These are phyloP conservation scores for Rhabdornis inornatus DNA, from an alignment of 2,113 vertebrate genomes.

Conservation along the genomic window DNA sequence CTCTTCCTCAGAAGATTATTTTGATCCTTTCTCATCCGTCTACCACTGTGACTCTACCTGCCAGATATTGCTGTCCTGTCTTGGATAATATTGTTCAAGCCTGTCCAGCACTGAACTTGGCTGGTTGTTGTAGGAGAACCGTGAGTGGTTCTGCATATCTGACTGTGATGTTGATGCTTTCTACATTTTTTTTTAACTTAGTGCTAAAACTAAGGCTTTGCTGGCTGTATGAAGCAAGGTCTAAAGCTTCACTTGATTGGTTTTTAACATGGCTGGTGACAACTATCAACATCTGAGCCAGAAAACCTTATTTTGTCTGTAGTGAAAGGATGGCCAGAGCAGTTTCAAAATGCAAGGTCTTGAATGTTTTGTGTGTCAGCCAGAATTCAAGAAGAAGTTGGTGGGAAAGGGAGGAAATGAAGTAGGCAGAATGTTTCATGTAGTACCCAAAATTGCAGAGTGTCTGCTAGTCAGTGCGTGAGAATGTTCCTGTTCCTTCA, in stretches of 20 bases:
- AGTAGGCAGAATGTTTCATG: background rate
- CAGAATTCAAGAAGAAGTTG: background rate
- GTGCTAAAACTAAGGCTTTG: background rate
- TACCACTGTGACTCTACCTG: background rate
- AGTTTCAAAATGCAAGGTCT: background rate
- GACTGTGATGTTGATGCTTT: background rate
- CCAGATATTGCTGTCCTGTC: background rate
- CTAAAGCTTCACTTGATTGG: background rate
- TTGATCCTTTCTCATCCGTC: background rate
- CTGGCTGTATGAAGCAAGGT: background rate
- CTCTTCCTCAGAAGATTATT: background rate
- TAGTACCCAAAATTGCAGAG: background rate
- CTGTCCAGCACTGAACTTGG: background rate
- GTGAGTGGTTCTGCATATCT: background rate
- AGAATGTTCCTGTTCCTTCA: background rate
- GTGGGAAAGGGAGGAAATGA: background rate
- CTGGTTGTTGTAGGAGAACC: background rate
- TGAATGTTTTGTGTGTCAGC: background rate
- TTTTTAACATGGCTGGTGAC: background rate
- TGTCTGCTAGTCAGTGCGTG: accelerated
- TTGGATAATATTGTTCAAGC: background rate
- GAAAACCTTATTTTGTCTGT: background rate
- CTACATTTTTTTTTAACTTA: background rate
- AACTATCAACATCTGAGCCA: background rate
- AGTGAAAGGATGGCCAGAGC: background rate